Percentiles rank a stretch among this genome's conserved stretches.
Evolutionary conservation across 2,113 vertebrate genomes (phyloP).

Genomic region (Brachyhypopomus occidentalis): DNA sequence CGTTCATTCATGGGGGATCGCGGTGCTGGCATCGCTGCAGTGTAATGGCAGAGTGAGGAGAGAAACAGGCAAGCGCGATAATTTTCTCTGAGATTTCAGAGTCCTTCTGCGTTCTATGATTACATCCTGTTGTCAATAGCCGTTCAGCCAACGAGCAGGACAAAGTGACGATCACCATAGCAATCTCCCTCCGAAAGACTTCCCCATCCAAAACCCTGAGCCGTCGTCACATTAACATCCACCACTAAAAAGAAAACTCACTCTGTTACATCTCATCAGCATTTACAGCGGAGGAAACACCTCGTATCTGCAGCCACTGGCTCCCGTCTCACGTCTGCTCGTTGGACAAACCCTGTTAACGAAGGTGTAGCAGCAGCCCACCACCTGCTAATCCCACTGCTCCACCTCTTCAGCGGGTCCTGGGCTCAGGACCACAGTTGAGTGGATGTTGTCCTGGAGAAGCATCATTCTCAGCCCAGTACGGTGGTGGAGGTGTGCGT

Average conservation of each 20-base stretch:
- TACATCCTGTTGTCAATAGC: constrained; percentile 51
- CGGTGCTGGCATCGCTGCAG: background rate
- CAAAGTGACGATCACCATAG: background rate
- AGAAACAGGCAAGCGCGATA: constrained; percentile 24
- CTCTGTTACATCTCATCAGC: too few species aligned
- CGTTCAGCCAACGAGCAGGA: constrained; percentile 25
- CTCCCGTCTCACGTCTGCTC: background rate
- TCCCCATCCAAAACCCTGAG: background rate
- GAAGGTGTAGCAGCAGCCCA: too few species aligned
- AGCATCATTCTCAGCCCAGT: too few species aligned
- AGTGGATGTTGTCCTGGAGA: too few species aligned
- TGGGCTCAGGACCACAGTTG: too few species aligned
- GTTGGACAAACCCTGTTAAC: too few species aligned
- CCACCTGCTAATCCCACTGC: too few species aligned
- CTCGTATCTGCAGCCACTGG: background rate
- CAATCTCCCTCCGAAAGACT: background rate
- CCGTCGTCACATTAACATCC: too few species aligned
- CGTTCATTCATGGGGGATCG: background rate
- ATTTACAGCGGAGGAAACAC: too few species aligned
- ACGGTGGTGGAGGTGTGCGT: too few species aligned
- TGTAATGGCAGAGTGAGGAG: constrained; percentile 1
- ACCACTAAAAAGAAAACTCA: too few species aligned
- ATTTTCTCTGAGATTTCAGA: constrained; percentile 40
- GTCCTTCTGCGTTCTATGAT: constrained; percentile 45
- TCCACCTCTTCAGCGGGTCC: too few species aligned